phyloP scores from a whole-genome alignment of 2,797 vertebrate genomes.

The Discoglossus pictus region DNA sequence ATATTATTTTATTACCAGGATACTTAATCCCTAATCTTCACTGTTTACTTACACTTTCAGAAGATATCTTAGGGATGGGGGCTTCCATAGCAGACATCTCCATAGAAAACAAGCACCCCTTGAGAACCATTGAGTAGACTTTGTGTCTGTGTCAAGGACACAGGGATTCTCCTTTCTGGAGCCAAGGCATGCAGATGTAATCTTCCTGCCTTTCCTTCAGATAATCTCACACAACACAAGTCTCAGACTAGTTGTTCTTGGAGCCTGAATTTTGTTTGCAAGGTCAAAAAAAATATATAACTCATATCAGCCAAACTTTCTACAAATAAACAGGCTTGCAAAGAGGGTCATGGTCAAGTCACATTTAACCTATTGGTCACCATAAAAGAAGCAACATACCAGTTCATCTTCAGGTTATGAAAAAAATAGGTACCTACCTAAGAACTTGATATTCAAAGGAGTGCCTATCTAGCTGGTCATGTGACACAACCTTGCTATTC shows the following conservation, averaged over 20 bases:
- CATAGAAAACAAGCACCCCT: neutral
- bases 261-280: neutral
- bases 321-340: no score
- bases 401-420: no score
- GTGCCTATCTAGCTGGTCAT: no score
- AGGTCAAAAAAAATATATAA: conserved; percentile 4
- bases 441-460: no score
- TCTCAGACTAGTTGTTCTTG: neutral
- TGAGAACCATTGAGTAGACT: neutral
- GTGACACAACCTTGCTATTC: no score
- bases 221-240: conserved; percentile 46
- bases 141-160: neutral
- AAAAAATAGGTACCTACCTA: no score
- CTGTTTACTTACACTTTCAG: neutral
- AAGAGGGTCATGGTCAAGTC: no score
- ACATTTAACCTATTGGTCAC: no score
- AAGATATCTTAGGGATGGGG: neutral
- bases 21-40: neutral
- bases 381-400: no score
- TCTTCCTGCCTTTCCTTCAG: conserved; percentile 54
- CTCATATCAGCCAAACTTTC: no score
- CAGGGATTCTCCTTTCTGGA: conserved; percentile 52
- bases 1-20: no score
- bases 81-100: conserved; percentile 24
- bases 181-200: conserved; percentile 35